phyloP scores from a whole-genome alignment of 1,140 invertebrate species.

The Papilio helenus region DNA sequence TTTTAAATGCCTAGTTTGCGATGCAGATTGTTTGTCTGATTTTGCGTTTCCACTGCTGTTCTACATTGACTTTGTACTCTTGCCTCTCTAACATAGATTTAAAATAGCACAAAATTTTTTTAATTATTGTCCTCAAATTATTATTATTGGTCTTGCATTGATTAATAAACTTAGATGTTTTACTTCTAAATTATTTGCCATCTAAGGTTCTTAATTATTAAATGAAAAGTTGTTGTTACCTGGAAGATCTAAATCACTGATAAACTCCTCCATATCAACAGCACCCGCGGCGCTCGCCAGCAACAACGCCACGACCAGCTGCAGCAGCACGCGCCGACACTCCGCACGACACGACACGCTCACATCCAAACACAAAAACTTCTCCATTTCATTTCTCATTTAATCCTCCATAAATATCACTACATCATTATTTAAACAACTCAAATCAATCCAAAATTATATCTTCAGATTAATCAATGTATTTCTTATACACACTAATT shows the following conservation, averaged over 20 bases:
- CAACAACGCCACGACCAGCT: conserved; percentile 50
- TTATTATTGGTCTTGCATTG: too few species aligned
- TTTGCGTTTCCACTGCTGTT: neutral
- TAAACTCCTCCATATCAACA: conserved; percentile 69
- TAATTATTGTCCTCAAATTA: too few species aligned
- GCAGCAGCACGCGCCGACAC: conserved; percentile 41
- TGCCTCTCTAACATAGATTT: neutral
- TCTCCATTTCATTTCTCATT: conserved; percentile 34
- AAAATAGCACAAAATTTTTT: neutral
- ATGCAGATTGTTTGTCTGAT: neutral
- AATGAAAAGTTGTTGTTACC: conserved; percentile 52
- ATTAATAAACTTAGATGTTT: too few species aligned
- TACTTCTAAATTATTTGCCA: neutral
- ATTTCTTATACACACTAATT: neutral
- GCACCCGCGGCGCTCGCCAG: conserved; percentile 52
- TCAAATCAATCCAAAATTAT: neutral
- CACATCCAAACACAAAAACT: conserved; percentile 30
- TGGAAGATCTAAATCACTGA: conserved; percentile 69
- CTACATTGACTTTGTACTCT: neutral
- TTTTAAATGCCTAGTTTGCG: neutral
- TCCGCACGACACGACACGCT: neutral
- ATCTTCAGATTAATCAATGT: neutral
- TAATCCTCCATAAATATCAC: conserved; percentile 18
- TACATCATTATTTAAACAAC: conserved; percentile 16
- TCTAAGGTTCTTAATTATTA: neutral